These are phyloP conservation scores for human (Homo sapiens) DNA, from an alignment of 2,113 vertebrate genomes.

Conservation along the genomic window DNA sequence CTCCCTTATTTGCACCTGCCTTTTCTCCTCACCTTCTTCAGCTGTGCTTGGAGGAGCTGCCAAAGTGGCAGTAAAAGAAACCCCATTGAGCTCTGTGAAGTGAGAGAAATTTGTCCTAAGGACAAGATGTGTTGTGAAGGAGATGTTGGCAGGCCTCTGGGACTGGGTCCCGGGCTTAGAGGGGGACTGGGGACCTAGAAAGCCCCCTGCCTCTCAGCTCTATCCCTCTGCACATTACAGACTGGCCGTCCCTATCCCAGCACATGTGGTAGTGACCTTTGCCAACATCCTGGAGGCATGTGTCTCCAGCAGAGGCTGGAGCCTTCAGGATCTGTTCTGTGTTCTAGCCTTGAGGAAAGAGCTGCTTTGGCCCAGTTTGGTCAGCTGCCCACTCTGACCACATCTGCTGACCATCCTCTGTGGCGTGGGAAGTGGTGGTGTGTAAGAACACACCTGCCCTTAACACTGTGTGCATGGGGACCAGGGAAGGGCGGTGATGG, in stretches of 20 bases:
- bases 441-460: not conserved
- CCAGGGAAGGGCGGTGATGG: not conserved
- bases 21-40: not conserved
- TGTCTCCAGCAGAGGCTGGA: not conserved
- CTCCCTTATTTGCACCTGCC: not conserved
- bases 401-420: not conserved
- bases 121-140: not conserved
- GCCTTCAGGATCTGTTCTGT: not conserved
- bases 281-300: accelerated
- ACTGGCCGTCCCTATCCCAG: no score
- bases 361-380: not conserved
- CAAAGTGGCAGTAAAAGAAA: not conserved
- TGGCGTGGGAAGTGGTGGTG: no score
- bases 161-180: not conserved
- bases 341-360: not conserved
- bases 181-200: accelerated
- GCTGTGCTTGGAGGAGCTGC: not conserved
- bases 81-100: not conserved
- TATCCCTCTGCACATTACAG: accelerated
- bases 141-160: not conserved
- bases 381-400: not conserved
- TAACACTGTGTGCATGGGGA: not conserved
- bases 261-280: not conserved
- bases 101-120: not conserved
- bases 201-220: no score